Evolutionary conservation across 2,113 vertebrate genomes (phyloP).

Genomic region (Irena cyanogastra): DNA sequence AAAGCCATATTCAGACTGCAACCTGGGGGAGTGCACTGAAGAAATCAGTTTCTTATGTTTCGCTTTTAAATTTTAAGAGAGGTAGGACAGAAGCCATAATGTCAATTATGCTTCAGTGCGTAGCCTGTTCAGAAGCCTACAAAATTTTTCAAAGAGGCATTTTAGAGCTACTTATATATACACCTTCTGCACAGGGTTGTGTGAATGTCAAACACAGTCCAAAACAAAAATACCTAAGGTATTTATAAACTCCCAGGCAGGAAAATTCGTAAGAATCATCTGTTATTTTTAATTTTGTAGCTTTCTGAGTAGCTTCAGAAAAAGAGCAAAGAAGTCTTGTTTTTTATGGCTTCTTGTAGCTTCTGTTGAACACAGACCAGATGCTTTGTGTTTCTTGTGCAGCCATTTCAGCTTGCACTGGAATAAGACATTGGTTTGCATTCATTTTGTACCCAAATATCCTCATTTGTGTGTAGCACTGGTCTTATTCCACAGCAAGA

Average conservation of each 20-base stretch:
- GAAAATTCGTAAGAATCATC: neutral
- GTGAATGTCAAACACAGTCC: neutral
- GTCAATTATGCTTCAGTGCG: neutral
- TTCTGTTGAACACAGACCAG: neutral
- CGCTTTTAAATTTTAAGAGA: neutral
- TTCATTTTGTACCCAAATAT: neutral
- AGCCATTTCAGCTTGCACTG: neutral
- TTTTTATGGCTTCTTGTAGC: neutral
- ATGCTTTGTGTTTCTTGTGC: neutral
- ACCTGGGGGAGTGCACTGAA: neutral
- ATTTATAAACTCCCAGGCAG: neutral
- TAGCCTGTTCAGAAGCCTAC: neutral
- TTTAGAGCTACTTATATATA: neutral
- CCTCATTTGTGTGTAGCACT: neutral
- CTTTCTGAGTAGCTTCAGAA: neutral
- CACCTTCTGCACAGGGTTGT: neutral
- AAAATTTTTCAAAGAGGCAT: neutral
- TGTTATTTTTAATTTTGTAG: neutral
- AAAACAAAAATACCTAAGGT: neutral
- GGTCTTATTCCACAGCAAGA: neutral
- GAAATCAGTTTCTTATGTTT: neutral
- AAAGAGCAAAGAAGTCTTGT: neutral
- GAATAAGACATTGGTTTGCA: neutral
- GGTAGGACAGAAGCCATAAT: neutral
- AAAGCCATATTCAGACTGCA: rapidly evolving